Evolutionary conservation across 2,888 invertebrate species (phyloP), one percentile per base, ranked within the genome.

Genomic region (Drosophila demipolita): DNA sequence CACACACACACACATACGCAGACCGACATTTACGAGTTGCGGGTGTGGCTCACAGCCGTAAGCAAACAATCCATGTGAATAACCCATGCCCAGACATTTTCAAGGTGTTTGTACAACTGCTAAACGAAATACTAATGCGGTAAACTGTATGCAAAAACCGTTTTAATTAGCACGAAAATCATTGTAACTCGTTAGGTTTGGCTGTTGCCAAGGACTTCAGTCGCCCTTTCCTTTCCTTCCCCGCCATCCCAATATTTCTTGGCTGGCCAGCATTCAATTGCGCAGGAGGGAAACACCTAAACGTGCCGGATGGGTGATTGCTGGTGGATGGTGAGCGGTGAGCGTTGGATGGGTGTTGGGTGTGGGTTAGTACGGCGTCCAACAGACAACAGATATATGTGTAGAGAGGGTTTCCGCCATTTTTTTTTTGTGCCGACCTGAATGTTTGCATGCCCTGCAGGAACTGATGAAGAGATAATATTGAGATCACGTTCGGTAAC

Each of bases 81-180:
- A 54, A 38, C 29, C 55, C 62, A 45, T 45, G 42, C 69, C 42
- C 78, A 77, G 73, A 81, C 73, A 77, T 17, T 49, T 67, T 76
- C 69, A 80, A 86, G 83, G 87, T 86, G 86, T 74, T 80, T 86
- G 90, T 80, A 75, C 75, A 87, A 85, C 88, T 80, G 87, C 83
- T 85, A 82, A 87, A 82, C 90, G 85, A 82, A 86, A 89, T 88
- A 86, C 90, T 90, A 87, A 89, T 90, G 87, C 87, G 87, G 87
- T 87, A 83, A 87, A 86, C 90, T 90, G 73, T 86, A 88, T 86
- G 90, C 80, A 91, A 90, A 90, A 90, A 90, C 85, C 88, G 83
- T 90, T 90, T 90, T 90, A 90, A 91, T 90, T 91, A 91, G 91
- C 88, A 87, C 78, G 75, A 79, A 83, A 82, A 82, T 80, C 89